phyloP scores from a whole-genome alignment of 2,113 vertebrate genomes.

The Mesitornis unicolor region DNA sequence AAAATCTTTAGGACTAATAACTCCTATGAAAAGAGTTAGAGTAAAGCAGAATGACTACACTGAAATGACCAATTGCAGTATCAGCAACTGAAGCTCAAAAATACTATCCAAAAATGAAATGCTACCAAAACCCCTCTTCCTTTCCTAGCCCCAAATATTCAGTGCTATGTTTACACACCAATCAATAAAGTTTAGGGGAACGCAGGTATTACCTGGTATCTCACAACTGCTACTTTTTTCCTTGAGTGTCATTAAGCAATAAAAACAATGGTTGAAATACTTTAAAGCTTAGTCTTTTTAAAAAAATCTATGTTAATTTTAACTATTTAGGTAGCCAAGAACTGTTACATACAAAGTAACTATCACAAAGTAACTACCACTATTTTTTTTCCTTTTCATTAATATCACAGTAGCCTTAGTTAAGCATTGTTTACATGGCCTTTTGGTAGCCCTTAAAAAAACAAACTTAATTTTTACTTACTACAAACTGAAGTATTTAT shows the following conservation, averaged over 20 bases:
- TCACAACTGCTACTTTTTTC: not conserved
- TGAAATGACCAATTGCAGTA: not conserved
- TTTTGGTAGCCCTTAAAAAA: not conserved
- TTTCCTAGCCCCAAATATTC: not conserved
- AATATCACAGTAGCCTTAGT: not conserved
- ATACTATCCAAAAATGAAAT: not conserved
- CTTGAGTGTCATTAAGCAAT: not conserved
- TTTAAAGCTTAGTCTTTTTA: not conserved
- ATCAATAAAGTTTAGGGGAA: not conserved
- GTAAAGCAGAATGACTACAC: not conserved
- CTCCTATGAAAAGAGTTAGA: not conserved
- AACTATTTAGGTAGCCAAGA: not conserved
- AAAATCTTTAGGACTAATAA: not conserved
- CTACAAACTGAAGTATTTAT: not conserved
- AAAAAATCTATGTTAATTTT: not conserved
- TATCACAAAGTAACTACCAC: not conserved
- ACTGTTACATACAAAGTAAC: not conserved
- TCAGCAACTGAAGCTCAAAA: not conserved
- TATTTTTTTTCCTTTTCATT: not conserved
- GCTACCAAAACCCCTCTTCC: not conserved
- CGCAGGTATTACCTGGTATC: not conserved
- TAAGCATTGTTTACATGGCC: not conserved
- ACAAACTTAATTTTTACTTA: not conserved
- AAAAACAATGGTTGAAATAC: not conserved
- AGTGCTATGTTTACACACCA: not conserved